Conservation (phyloP, 2,888 invertebrate species). For the Andrena minutula region DNA sequence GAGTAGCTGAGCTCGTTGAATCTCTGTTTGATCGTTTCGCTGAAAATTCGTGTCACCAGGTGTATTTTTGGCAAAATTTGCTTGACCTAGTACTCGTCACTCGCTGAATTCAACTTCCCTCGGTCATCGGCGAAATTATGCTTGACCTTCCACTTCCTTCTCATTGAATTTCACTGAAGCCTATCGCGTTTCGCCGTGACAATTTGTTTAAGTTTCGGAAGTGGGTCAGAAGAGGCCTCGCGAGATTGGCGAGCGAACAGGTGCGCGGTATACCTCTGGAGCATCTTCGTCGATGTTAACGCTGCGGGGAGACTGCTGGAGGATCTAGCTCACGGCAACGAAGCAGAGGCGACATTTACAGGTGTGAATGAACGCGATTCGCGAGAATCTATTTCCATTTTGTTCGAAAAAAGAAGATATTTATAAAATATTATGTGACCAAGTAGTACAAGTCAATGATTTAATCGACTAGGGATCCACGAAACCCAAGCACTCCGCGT, state of each 20-base stretch:
- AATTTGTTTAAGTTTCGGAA: slow-evolving; percentile 16
- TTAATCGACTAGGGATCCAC: background rate
- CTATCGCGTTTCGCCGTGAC: background rate
- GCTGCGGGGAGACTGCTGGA: background rate
- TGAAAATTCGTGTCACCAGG: background rate
- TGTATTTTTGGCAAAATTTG: background rate
- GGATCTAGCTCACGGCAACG: background rate
- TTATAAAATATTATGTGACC: background rate
- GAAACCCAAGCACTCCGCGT: background rate
- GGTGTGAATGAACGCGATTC: slow-evolving; percentile 6
- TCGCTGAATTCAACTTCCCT: background rate
- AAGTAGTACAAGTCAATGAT: background rate
- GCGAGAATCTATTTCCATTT: background rate
- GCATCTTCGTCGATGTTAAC: background rate
- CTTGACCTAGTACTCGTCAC: background rate
- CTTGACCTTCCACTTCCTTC: background rate
- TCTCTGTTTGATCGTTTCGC: background rate
- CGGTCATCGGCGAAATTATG: background rate
- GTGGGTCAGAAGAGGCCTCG: slow-evolving; percentile 17
- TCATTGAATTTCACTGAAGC: slow-evolving; percentile 14
- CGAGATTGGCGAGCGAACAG: slow-evolving; percentile 24
- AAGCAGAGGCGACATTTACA: background rate
- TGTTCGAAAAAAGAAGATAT: background rate
- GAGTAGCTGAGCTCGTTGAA: background rate
- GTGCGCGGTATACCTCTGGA: background rate